phyloP scores from a whole-genome alignment of 35 echinoderm and acorn worm species.

The Eucidaris tribuloides region DNA sequence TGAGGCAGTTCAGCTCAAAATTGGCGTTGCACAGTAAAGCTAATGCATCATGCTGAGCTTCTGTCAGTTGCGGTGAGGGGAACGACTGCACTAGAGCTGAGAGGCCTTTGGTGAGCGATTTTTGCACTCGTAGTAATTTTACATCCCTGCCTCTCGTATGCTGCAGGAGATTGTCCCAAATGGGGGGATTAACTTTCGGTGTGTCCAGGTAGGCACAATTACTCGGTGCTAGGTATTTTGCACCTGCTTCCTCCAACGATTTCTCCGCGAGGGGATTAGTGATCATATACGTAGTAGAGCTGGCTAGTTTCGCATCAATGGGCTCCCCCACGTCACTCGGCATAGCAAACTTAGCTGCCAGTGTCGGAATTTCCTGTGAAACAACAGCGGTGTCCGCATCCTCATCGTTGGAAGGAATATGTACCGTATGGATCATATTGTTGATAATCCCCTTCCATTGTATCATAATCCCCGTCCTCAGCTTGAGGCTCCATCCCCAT shows the following conservation, averaged over 20 bases:
- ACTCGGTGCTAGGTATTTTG: constrained; percentile 22
- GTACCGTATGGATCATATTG: too few relatives aligned
- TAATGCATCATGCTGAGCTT: constrained; percentile 2
- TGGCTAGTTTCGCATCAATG: background rate
- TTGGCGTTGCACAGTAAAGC: background rate
- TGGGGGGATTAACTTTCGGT: constrained; percentile 29
- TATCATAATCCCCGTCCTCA: too few relatives aligned
- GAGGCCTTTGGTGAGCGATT: constrained; percentile 36
- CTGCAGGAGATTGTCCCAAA: constrained; percentile 34
- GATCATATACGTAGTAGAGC: background rate
- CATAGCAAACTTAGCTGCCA: background rate
- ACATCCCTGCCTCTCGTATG: constrained; percentile 1
- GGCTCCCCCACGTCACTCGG: background rate
- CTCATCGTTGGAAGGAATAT: too few relatives aligned
- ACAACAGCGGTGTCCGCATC: too few relatives aligned
- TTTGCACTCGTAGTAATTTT: constrained; percentile 27
- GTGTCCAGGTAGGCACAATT: constrained; percentile 26
- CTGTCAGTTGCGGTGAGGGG: background rate
- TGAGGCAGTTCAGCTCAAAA: constrained; percentile 28
- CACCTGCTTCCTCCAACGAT: background rate
- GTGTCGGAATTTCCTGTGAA: too few relatives aligned
- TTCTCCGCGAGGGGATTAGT: background rate
- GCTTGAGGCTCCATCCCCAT: too few relatives aligned
- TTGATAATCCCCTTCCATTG: too few relatives aligned
- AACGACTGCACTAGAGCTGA: background rate